Conservation (phyloP, 2,797 vertebrate genomes). For the Crypturellus tataupa region DNA sequence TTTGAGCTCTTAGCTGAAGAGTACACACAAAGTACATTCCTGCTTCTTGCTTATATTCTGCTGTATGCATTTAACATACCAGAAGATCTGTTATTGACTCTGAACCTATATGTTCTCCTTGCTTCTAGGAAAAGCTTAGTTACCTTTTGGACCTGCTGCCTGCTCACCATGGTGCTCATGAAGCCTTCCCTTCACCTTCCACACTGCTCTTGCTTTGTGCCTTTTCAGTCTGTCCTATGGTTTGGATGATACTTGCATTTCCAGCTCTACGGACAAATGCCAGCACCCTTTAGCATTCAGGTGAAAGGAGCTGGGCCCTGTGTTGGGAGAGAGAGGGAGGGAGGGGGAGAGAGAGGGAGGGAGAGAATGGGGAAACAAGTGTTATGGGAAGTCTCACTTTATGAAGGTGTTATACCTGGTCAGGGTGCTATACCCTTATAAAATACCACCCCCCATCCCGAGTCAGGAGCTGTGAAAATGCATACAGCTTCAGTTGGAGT, state of each 20-base stretch:
- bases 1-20: background rate
- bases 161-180: background rate
- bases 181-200: background rate
- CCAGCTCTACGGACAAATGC: background rate
- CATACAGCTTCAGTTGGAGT: constrained; percentile 61
- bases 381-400: constrained; percentile 58
- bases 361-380: constrained; percentile 38
- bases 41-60: background rate
- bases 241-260: background rate
- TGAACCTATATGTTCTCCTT: background rate
- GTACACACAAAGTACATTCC: background rate
- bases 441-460: background rate
- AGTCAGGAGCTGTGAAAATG: constrained; percentile 66
- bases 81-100: background rate
- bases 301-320: constrained; percentile 29
- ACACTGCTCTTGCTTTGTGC: background rate
- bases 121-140: background rate
- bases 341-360: too few species aligned
- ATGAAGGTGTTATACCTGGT: background rate
- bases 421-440: background rate
- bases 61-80: fast-evolving
- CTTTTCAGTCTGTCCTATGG: background rate
- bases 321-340: constrained; percentile 44
- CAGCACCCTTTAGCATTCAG: background rate
- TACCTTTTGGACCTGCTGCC: background rate